Conservation (phyloP, 23 tunicate species). For the Phallusia fumigata region DNA sequence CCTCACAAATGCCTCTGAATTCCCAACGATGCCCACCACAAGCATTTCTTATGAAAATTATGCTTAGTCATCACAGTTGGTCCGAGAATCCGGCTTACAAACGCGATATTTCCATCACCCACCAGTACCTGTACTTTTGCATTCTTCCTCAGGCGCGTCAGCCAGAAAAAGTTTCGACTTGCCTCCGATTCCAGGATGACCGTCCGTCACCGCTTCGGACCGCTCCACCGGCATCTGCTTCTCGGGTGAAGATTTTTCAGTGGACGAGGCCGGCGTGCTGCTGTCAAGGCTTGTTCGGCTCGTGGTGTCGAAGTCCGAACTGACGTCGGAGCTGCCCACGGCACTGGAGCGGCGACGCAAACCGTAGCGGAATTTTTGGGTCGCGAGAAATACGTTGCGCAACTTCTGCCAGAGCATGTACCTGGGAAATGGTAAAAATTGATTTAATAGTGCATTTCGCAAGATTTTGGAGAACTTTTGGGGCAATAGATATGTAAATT, state of each 20-base stretch:
- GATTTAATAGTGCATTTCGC: too few species aligned
- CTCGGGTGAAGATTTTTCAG: neutral
- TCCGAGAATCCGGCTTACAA: too few species aligned
- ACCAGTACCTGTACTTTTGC: slow-evolving; percentile 23
- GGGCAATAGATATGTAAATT: too few species aligned
- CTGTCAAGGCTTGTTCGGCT: slow-evolving; percentile 20
- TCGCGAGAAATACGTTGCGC: slow-evolving; percentile 74
- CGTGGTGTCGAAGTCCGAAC: slow-evolving; percentile 30
- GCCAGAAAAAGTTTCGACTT: neutral
- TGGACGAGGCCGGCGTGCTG: slow-evolving; percentile 6
- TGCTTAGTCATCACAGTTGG: too few species aligned
- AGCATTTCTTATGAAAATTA: too few species aligned
- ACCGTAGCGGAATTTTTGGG: slow-evolving; percentile 37
- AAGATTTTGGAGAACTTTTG: too few species aligned
- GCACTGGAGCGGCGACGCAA: slow-evolving; percentile 9
- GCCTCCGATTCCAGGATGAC: neutral
- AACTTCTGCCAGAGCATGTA: slow-evolving; percentile 89
- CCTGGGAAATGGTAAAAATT: slow-evolving; percentile 15
- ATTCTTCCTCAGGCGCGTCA: slow-evolving; percentile 6
- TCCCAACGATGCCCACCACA: too few species aligned
- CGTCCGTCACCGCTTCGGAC: neutral
- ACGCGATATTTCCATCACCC: too few species aligned
- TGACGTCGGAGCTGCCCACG: slow-evolving; percentile 13
- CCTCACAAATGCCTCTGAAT: too few species aligned
- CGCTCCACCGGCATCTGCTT: neutral